Evolutionary conservation across 23 tunicate species (phyloP), one percentile per base, ranked within the genome.

Genomic region (Halocynthia aurantium): DNA sequence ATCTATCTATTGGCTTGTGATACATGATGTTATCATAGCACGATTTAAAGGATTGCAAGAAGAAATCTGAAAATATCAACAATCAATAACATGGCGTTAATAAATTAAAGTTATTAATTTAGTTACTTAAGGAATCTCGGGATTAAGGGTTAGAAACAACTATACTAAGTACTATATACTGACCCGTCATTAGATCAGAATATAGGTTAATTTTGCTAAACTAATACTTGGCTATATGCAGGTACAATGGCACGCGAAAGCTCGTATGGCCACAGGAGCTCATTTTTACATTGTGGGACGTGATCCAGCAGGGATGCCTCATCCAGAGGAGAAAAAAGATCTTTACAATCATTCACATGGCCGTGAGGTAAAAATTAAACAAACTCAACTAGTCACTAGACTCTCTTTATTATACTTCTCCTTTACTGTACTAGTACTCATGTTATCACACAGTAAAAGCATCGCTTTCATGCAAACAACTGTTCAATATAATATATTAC

Each of bases 161-260:
- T 31, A 31, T n/a, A n/a, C 44, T 31, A 31, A 31, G 2, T 31
- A 31, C 44, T 31, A 1, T 31, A 31, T 31, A 31, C 44, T 1
- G 44, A 13, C 15, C 15, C 4, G 2, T 69, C 15, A n/a, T 15
- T 15, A 19, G 2, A n/a, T 15, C 2, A 19, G 2, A 69, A 15
- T 19, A 15, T 69, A n/a, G 51, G 17, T 69, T 69, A n/a, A 69
- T 20, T 69, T 69, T 69, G 50, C 50, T 69, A 1, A 20, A 19
- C 44, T 31, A 69, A 69, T 19, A 69, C 20, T 20, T 15, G 51
- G 20, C 40, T 19, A 69, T 44, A 17, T 50, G 4, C 71, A 90
- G 97, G 99, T 94, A 7, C 99, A 94, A 72, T 94, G 99, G 99
- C 99, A 94, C 81, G 99, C 99, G 2, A 94, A 94, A 67, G 99